Percentiles rank a stretch among this genome's conserved stretches.
Evolutionary conservation across 2,888 invertebrate genomes (phyloP).

Genomic region (Melangyna quadrimaculata): DNA sequence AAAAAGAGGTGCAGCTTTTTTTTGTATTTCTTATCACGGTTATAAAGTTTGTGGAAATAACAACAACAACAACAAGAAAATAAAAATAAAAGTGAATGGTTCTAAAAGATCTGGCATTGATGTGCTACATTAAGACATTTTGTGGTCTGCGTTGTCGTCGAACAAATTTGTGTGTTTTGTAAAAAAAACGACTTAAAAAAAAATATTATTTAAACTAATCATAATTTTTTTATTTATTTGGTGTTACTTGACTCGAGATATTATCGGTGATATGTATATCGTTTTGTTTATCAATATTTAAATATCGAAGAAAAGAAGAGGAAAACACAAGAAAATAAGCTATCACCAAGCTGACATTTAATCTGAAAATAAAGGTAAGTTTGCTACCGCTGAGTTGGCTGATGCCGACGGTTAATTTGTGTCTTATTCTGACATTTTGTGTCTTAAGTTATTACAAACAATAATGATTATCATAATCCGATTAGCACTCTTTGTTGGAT

Average conservation of each 20-base stretch:
- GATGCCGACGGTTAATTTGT: conserved; percentile 44
- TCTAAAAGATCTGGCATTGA: conserved; percentile 23
- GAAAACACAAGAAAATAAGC: not conserved
- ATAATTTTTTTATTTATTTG: not conserved
- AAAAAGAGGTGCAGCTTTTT: conserved; percentile 12
- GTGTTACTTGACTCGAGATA: conserved; percentile 21
- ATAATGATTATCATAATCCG: conserved; percentile 21
- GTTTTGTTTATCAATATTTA: not conserved
- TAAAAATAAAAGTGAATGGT: conserved; percentile 23
- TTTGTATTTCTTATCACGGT: conserved; percentile 23
- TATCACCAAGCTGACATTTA: conserved; percentile 41
- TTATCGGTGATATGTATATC: not conserved
- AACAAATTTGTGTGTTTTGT: conserved; percentile 16
- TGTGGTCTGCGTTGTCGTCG: not conserved
- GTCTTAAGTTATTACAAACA: conserved; percentile 29
- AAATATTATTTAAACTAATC: conserved; percentile 15
- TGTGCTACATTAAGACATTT: conserved; percentile 15
- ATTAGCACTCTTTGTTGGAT: not conserved
- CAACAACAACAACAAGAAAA: not conserved
- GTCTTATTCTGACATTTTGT: conserved; percentile 5
- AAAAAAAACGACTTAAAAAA: not conserved
- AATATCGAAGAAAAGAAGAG: not conserved
- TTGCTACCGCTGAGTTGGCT: too few species aligned
- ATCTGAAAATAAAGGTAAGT: conserved; percentile 54
- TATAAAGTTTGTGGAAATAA: not conserved